Conservation (phyloP, 2,113 vertebrate genomes). For the Sialia sialis region DNA sequence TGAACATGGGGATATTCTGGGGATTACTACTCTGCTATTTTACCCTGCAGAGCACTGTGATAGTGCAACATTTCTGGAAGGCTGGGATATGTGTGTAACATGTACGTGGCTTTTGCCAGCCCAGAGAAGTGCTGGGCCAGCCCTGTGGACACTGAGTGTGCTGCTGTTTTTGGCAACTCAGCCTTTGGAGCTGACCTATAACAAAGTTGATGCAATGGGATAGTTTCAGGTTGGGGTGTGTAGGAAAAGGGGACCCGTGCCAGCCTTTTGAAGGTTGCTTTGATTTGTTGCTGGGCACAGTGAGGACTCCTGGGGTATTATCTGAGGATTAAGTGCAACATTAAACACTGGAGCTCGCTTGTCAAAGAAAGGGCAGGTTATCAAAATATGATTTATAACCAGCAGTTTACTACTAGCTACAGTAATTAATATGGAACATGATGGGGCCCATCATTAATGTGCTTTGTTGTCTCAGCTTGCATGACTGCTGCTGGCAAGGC, state of each 20-base stretch:
- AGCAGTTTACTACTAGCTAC: conserved; percentile 38
- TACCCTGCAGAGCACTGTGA: not conserved
- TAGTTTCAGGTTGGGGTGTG: not conserved
- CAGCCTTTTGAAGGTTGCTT: conserved; percentile 38
- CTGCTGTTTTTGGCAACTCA: not conserved
- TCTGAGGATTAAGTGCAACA: conserved; percentile 49
- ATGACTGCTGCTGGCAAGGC: conserved; percentile 52
- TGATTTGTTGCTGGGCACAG: conserved; percentile 21
- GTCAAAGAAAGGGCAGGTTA: conserved; percentile 51
- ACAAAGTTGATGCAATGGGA: not conserved
- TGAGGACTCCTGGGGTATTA: conserved; percentile 17
- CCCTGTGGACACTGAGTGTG: not conserved
- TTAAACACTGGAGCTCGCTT: conserved; percentile 38
- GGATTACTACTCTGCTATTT: not conserved
- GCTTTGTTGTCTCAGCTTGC: conserved; percentile 44
- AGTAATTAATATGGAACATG: conserved; percentile 51
- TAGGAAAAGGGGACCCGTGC: not conserved
- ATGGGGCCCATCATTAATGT: conserved; percentile 39
- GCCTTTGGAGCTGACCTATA: not conserved
- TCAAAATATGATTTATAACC: conserved; percentile 56
- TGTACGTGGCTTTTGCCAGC: not conserved
- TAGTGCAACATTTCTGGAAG: not conserved
- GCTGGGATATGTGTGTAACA: not conserved
- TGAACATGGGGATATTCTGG: not conserved
- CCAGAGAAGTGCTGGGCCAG: not conserved